phyloP scores from a whole-genome alignment of 2,888 invertebrate species.

The Itoplectis maculator region DNA sequence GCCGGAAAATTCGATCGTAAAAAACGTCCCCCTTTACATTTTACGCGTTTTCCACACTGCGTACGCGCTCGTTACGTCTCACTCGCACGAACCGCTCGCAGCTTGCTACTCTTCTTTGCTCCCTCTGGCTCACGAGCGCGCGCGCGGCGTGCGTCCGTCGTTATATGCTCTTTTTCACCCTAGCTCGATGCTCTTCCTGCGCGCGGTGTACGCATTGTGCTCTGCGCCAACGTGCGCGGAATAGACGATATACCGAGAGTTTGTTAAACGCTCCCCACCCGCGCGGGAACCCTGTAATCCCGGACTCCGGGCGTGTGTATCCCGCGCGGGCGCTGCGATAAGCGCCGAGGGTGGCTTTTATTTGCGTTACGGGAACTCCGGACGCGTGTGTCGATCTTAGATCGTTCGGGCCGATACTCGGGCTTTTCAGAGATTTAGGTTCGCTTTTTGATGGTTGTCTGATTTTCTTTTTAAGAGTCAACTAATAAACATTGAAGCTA shows the following conservation, averaged over 20 bases:
- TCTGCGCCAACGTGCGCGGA: not conserved
- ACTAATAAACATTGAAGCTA: too few relatives aligned
- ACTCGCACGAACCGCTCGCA: not conserved
- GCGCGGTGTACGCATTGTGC: slow-evolving; percentile 14
- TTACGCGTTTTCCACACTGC: slow-evolving; percentile 19
- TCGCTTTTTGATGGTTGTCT: too few relatives aligned
- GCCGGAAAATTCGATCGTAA: slow-evolving; percentile 64
- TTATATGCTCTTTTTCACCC: slow-evolving; percentile 42
- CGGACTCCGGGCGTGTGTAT: not conserved
- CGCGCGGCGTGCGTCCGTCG: slow-evolving; percentile 27
- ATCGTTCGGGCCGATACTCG: not conserved
- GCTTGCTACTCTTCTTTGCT: too few relatives aligned
- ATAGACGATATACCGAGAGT: slow-evolving; percentile 9
- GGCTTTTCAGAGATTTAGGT: not conserved
- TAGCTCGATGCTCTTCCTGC: slow-evolving; percentile 39
- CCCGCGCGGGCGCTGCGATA: not conserved
- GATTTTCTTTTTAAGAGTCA: too few relatives aligned
- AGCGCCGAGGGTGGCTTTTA: slow-evolving; percentile 1
- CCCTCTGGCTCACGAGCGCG: slow-evolving; percentile 7
- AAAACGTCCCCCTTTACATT: slow-evolving; percentile 39
- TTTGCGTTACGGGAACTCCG: slow-evolving; percentile 14
- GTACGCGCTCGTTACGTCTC: slow-evolving; percentile 16
- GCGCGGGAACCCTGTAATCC: slow-evolving; percentile 7
- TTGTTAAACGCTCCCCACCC: slow-evolving; percentile 1
- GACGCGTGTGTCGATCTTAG: not conserved